These are phyloP conservation scores for Epirrita christyi DNA, from an alignment of 2,888 invertebrate genomes.

Conservation along the genomic window DNA sequence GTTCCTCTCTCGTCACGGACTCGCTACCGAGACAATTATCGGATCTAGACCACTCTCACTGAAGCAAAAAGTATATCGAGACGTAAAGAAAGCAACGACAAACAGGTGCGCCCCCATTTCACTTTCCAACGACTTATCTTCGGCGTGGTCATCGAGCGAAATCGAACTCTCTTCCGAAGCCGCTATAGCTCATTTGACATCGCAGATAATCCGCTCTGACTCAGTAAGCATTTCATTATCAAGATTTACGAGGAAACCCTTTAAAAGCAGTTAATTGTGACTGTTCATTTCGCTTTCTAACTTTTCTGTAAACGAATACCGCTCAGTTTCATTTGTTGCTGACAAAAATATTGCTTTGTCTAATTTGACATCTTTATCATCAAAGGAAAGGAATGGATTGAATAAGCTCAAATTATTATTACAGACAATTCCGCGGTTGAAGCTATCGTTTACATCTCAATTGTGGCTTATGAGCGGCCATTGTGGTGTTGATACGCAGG, in stretches of 20 bases:
- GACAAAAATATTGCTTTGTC: background rate
- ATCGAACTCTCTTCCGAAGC: slow-evolving; percentile 49
- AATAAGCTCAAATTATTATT: slow-evolving; percentile 26
- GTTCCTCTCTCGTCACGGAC: slow-evolving; percentile 67
- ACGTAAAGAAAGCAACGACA: slow-evolving; percentile 80
- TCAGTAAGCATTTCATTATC: slow-evolving; percentile 72
- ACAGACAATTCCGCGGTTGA: slow-evolving; percentile 33
- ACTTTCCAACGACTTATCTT: slow-evolving; percentile 81
- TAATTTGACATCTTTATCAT: background rate
- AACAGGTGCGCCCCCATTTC: slow-evolving; percentile 81
- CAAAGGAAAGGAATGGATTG: slow-evolving; percentile 3
- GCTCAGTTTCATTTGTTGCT: background rate
- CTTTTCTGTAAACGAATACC: slow-evolving; percentile 50
- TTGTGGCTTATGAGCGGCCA: slow-evolving; percentile 58
- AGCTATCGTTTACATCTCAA: slow-evolving; percentile 57
- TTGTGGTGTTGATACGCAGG: slow-evolving; percentile 55
- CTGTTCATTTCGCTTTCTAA: slow-evolving; percentile 66
- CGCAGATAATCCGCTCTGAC: slow-evolving; percentile 40
- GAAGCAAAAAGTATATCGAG: slow-evolving; percentile 79
- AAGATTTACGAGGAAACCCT: slow-evolving; percentile 79
- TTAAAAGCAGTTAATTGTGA: slow-evolving; percentile 73
- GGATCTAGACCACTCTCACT: slow-evolving; percentile 84
- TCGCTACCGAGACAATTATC: slow-evolving; percentile 79
- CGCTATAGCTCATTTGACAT: slow-evolving; percentile 46
- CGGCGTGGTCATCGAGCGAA: slow-evolving; percentile 46